Base-by-base conservation (phyloP, 2,113 vertebrate species). In the Gallinago jamesoni region DNA sequence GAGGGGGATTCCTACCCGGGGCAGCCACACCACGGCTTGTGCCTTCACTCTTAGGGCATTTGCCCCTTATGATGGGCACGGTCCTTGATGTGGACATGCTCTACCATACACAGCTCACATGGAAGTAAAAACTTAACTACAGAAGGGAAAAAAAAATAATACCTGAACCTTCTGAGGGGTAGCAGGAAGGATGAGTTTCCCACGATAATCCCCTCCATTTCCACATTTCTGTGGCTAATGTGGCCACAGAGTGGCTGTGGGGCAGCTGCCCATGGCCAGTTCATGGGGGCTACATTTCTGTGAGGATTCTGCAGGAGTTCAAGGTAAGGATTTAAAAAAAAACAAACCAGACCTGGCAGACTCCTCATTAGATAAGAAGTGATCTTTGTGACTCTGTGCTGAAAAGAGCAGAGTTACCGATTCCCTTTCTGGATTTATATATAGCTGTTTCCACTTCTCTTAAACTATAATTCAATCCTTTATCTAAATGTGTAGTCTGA, bases 161-260 rank as follows among this genome's bases (percentile, higher is more conserved):
- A 11, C 8, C 0, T 23, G 53, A n/a, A 39, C 16, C 33, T 53
- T 21, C 27, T 16, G 62, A 50, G 14, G 35, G 30, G 56, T 9
- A 59, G 37, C 52, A 68, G 82, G 17, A 79, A 72, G 0, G 3
- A 11, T 1, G 41, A 62, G 57, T 45, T 82, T 60, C 52, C 63
- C 9, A 12, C 0, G 0, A 27, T 28, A n/a, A 55, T 24, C 18
- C 69, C 31, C 17, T 73, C 55, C 1, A 0, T 18, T 16, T 59
- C 79, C n/a, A 1, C 0, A 4, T 43, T 16, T 67, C 53, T 6
- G 23, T 45, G 75, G 48, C 57, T 0, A 2, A 50, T 45, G 47
- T 1, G 3, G 62, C 39, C 30, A 5, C 27, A 0, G 52, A 59
- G 62, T 37, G 39, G 8, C 35, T 8, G 12, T 4, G 6, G 68